Evolutionary conservation across 2,113 vertebrate genomes (phyloP).

Genomic region (Genyomyrus donnyi): DNA sequence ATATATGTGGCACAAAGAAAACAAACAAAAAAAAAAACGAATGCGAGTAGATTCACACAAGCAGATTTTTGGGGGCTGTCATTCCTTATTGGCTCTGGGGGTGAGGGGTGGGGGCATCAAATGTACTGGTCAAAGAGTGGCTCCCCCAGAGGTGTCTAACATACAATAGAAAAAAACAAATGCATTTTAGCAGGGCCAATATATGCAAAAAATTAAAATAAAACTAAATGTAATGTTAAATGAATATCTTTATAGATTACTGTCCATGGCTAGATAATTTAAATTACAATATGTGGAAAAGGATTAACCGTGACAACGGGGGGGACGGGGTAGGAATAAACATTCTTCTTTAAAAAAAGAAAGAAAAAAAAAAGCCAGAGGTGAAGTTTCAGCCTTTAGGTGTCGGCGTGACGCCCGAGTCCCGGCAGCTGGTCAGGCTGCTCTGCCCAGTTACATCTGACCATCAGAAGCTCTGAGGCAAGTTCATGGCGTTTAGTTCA

Average conservation of each 20-base stretch:
- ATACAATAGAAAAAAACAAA: slow-evolving; percentile 45
- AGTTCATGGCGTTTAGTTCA: slow-evolving; percentile 66
- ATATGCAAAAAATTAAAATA: slow-evolving; percentile 66
- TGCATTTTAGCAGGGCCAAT: slow-evolving; percentile 71
- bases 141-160: slow-evolving; percentile 32
- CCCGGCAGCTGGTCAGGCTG: slow-evolving; percentile 63
- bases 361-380: slow-evolving; percentile 63
- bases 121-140: slow-evolving; percentile 49
- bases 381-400: slow-evolving; percentile 71
- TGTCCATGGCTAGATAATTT: slow-evolving; percentile 69
- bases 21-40: slow-evolving; percentile 53
- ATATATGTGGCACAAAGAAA: slow-evolving; percentile 56
- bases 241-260: slow-evolving; percentile 65
- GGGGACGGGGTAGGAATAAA: not conserved
- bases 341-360: not conserved
- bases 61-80: slow-evolving; percentile 6
- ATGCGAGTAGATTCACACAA: slow-evolving; percentile 2
- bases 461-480: slow-evolving; percentile 55
- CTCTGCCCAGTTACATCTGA: slow-evolving; percentile 62
- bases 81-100: slow-evolving; percentile 10
- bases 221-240: slow-evolving; percentile 74
- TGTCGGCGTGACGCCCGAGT: slow-evolving; percentile 59
- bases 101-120: not conserved
- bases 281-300: slow-evolving; percentile 69
- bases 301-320: slow-evolving; percentile 19